phyloP scores from a whole-genome alignment of 1,140 invertebrate genomes.

The Papilio glaucus region DNA sequence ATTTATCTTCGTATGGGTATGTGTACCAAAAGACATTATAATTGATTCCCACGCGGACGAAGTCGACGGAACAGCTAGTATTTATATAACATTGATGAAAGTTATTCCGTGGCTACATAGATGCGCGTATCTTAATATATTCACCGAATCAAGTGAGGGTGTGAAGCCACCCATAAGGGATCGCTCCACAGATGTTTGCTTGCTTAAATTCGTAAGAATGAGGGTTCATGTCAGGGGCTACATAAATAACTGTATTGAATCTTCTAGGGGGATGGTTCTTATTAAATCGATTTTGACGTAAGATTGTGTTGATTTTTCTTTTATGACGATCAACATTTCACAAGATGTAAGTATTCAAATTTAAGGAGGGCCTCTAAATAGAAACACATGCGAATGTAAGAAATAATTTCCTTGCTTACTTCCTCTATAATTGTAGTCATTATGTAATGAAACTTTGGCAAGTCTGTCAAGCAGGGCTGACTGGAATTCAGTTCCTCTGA shows the following conservation, averaged over 20 bases:
- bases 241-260: conserved; percentile 21
- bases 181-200: conserved; percentile 17
- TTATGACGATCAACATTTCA: too few relatives aligned
- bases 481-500: too few relatives aligned
- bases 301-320: not conserved
- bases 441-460: too few relatives aligned
- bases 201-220: conserved; percentile 5
- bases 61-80: too few relatives aligned
- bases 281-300: not conserved
- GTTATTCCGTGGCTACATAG: not conserved
- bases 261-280: conserved; percentile 8
- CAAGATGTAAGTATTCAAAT: not conserved
- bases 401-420: too few relatives aligned
- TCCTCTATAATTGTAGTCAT: too few relatives aligned
- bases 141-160: not conserved
- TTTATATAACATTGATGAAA: not conserved
- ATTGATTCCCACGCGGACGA: too few relatives aligned
- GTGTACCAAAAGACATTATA: too few relatives aligned
- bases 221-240: conserved; percentile 12
- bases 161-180: conserved; percentile 14
- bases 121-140: not conserved
- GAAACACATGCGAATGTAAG: too few relatives aligned
- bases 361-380: too few relatives aligned
- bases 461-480: too few relatives aligned
- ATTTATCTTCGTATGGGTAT: too few relatives aligned